Conservation (phyloP, 2,113 vertebrate species). For the Motacilla alba region DNA sequence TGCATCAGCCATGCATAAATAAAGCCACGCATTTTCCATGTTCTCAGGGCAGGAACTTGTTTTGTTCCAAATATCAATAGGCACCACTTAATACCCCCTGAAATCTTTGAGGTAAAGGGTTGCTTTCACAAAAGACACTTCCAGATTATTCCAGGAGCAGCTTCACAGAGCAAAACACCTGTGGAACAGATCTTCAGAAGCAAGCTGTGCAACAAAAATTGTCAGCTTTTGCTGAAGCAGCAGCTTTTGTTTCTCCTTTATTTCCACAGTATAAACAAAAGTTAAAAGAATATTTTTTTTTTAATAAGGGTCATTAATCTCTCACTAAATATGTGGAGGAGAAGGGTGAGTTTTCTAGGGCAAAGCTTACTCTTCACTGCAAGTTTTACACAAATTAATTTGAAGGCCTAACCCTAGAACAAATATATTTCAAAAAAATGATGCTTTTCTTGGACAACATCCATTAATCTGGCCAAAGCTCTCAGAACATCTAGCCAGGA, state of each 20-base stretch:
- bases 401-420: neutral
- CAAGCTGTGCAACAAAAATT: neutral
- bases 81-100: neutral
- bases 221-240: neutral
- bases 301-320: slow-evolving; percentile 28
- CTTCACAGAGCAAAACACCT: neutral
- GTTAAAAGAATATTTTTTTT: neutral
- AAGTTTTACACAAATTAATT: neutral
- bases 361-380: neutral
- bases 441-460: slow-evolving; percentile 7
- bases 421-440: neutral
- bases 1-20: neutral
- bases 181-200: neutral
- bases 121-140: neutral
- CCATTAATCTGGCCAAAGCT: neutral
- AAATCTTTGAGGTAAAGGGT: neutral
- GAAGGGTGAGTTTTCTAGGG: neutral
- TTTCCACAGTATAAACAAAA: neutral
- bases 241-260: neutral
- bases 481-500: neutral
- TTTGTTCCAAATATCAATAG: neutral
- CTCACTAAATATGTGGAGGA: neutral
- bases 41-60: neutral
- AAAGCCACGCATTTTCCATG: neutral
- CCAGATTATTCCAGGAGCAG: neutral